Evolutionary conservation across 2,113 vertebrate species (phyloP).

Genomic region (Semicossyphus pulcher): DNA sequence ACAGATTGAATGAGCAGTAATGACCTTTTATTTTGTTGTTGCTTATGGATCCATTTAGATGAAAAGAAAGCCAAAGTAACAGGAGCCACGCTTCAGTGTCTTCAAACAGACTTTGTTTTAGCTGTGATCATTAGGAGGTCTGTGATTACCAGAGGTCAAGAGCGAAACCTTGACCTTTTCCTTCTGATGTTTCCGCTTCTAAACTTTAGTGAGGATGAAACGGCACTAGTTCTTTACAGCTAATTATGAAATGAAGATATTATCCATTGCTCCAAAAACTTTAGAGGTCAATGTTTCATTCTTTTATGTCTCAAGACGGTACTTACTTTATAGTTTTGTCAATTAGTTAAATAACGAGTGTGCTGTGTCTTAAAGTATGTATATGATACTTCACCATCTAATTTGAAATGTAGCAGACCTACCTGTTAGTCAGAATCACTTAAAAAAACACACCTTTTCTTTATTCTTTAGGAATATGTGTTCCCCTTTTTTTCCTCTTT

Average conservation of each 20-base stretch:
- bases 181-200: constrained; percentile 7
- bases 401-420: too few species aligned
- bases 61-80: background rate
- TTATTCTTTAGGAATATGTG: too few species aligned
- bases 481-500: too few species aligned
- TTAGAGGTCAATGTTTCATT: background rate
- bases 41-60: background rate
- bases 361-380: too few species aligned
- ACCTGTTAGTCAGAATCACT: too few species aligned
- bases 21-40: background rate
- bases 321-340: background rate
- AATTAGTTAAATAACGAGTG: background rate
- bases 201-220: constrained; percentile 12
- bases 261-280: background rate
- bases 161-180: background rate
- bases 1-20: too few species aligned
- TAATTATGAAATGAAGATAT: constrained; percentile 3
- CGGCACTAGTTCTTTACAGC: background rate
- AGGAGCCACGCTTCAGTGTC: background rate
- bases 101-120: constrained; percentile 22
- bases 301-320: background rate
- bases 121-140: constrained; percentile 12
- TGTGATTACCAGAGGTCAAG: constrained; percentile 24
- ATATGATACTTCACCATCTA: background rate
- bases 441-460: too few species aligned